A percentile compares a stretch with the other conserved stretches of the same genome.
phyloP scores from a whole-genome alignment of 37 sponge, comb jelly and placozoan species.

The Agelas oroides region DNA sequence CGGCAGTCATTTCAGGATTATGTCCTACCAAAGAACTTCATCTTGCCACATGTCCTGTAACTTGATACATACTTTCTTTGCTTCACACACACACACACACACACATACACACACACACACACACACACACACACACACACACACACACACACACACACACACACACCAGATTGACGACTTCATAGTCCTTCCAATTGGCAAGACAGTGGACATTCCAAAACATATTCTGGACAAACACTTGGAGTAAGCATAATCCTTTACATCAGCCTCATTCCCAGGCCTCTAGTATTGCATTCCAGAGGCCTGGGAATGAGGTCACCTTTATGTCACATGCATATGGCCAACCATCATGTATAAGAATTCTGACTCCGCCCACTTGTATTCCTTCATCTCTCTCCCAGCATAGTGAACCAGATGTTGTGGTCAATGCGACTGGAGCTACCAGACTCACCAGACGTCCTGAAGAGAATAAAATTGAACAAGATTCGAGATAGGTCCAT shows the following conservation, averaged over 20 bases:
- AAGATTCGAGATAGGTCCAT: background rate
- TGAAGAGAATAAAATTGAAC: background rate
- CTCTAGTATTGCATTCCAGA: background rate
- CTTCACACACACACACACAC: background rate
- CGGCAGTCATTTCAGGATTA: too few relatives aligned
- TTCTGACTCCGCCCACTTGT: too few relatives aligned
- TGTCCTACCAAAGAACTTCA: too few relatives aligned
- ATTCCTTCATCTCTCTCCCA: background rate
- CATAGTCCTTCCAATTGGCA: slow-evolving; percentile 69
- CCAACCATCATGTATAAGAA: too few relatives aligned
- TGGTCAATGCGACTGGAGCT: slow-evolving; percentile 67
- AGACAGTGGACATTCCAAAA: slow-evolving; percentile 43
- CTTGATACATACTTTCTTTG: too few relatives aligned
- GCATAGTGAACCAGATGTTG: slow-evolving; percentile 74
- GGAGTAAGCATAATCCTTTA: slow-evolving; percentile 33
- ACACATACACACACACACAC: background rate
- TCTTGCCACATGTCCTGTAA: too few relatives aligned
- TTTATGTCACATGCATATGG: too few relatives aligned
- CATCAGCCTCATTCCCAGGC: background rate
- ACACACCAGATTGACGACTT: slow-evolving; percentile 69
- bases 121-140: too few relatives aligned
- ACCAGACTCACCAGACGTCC: slow-evolving; percentile 24
- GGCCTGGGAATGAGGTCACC: too few relatives aligned
- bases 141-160: background rate
- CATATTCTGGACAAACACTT: slow-evolving; percentile 58